Percentiles rank a stretch among this genome's conserved stretches.
These are phyloP conservation scores for Vireo altiloquus DNA, from an alignment of 2,113 vertebrate genomes.

Conservation along the genomic window DNA sequence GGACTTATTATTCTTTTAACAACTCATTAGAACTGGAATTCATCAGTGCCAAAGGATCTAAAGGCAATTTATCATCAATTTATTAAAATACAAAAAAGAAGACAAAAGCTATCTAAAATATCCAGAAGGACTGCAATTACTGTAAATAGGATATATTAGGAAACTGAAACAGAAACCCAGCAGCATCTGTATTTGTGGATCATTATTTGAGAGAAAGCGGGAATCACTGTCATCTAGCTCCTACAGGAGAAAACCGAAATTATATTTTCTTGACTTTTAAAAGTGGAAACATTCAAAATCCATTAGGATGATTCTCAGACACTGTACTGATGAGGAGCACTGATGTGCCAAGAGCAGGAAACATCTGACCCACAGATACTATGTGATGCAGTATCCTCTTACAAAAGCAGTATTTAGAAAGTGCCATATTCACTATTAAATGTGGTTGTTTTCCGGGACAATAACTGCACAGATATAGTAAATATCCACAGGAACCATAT, in stretches of 20 bases:
- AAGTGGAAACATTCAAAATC: neutral
- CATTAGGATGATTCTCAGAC: neutral
- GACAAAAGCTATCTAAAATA: neutral
- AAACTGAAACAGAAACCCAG: neutral
- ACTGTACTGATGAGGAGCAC: neutral
- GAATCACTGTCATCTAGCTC: neutral
- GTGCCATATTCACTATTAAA: neutral
- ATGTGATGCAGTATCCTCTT: neutral
- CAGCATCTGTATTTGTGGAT: neutral
- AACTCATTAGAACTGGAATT: conserved; percentile 57
- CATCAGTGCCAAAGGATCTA: conserved; percentile 1
- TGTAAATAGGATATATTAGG: neutral
- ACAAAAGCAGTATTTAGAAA: neutral
- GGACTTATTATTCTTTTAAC: conserved; percentile 54
- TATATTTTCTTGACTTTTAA: neutral
- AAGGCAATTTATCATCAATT: conserved; percentile 34
- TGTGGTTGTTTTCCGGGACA: neutral
- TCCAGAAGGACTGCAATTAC: neutral
- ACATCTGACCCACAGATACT: neutral
- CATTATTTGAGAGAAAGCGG: neutral
- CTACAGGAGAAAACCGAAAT: neutral
- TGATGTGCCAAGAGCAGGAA: neutral
- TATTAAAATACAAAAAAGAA: conserved; percentile 27
- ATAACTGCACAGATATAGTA: neutral
- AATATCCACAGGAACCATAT: neutral